Evolutionary conservation across 2,888 invertebrate species (phyloP).

Genomic region (Macrosiphum euphorbiae): DNA sequence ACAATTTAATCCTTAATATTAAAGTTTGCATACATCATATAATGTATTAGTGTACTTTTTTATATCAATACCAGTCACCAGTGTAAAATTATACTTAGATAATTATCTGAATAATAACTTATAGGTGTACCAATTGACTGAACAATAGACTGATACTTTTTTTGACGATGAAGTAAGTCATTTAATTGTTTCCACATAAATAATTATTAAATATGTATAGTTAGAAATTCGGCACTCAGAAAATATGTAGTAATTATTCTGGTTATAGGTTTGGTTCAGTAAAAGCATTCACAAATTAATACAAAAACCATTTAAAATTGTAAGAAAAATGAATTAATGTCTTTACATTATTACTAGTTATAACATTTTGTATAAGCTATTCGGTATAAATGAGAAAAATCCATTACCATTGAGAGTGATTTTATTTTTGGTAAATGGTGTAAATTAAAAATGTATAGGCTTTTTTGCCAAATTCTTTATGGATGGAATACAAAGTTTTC

Average conservation of each 20-base stretch:
- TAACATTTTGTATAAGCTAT: slow-evolving; percentile 36
- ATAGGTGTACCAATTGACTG: background rate
- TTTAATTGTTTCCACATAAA: background rate
- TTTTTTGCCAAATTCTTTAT: slow-evolving; percentile 74
- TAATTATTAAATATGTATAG: background rate
- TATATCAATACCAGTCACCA: background rate
- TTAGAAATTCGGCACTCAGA: background rate
- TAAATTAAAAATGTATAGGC: slow-evolving; percentile 69
- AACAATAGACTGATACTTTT: background rate
- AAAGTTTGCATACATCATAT: background rate
- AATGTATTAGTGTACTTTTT: background rate
- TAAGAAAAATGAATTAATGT: background rate
- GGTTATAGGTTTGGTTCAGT: background rate
- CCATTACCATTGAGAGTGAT: background rate
- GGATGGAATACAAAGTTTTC: slow-evolving; percentile 78
- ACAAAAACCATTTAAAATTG: background rate
- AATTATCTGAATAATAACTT: background rate
- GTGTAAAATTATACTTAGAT: background rate
- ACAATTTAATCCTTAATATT: background rate
- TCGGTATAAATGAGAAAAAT: slow-evolving; percentile 52
- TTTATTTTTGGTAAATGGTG: slow-evolving; percentile 38
- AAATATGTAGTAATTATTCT: background rate
- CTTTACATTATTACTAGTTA: slow-evolving; percentile 22
- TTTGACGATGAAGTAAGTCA: background rate
- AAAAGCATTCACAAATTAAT: background rate